These are phyloP conservation scores for Trachelus tabidus DNA, from an alignment of 2,888 invertebrate genomes.

Conservation along the genomic window DNA sequence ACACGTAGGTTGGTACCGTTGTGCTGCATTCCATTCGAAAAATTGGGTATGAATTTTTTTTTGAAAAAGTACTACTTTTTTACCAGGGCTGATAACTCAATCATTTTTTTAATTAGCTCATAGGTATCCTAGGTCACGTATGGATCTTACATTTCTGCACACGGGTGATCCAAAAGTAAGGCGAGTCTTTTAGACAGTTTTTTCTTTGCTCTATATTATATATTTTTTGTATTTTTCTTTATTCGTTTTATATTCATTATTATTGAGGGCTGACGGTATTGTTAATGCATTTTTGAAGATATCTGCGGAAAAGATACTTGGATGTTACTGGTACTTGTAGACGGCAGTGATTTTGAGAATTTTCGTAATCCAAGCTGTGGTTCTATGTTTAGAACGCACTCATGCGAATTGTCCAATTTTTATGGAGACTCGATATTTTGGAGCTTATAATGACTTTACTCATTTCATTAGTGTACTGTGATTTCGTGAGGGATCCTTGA, in stretches of 20 bases:
- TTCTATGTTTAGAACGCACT: background rate
- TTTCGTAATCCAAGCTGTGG: background rate
- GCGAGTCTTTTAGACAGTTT: background rate
- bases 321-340: background rate
- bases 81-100: background rate
- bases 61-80: background rate
- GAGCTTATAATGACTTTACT: background rate
- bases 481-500: background rate
- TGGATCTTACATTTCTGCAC: background rate
- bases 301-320: background rate
- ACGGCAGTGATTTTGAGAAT: background rate
- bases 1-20: background rate
- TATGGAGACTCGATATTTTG: background rate
- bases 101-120: background rate
- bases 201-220: background rate
- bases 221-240: background rate
- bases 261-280: background rate
- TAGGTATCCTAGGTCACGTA: background rate
- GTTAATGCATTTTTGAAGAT: background rate
- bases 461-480: background rate
- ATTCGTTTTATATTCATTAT: background rate
- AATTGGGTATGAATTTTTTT: background rate
- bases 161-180: background rate
- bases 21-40: background rate
- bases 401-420: background rate